These are phyloP conservation scores for Percina caprodes DNA, from an alignment of 2,113 vertebrate species.

Conservation along the genomic window DNA sequence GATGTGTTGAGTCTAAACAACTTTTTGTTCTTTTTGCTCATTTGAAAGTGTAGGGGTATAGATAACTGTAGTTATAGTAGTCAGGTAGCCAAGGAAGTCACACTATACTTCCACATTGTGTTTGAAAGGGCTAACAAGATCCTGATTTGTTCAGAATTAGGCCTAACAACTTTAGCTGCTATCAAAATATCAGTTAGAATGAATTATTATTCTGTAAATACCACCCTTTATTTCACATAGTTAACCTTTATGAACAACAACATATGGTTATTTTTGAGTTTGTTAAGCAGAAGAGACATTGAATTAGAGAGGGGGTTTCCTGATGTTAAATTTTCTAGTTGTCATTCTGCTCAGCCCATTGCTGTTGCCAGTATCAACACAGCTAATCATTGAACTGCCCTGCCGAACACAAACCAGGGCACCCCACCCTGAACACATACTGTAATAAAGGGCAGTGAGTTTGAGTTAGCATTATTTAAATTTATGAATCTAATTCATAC, in stretches of 20 bases:
- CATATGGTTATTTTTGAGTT: conserved; percentile 10
- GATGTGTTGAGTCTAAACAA: background rate
- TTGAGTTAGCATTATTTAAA: conserved; percentile 9
- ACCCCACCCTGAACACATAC: conserved; percentile 17
- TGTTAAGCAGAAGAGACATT: conserved; percentile 25
- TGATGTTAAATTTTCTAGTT: conserved; percentile 50
- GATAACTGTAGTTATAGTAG: background rate
- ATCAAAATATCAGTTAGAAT: background rate
- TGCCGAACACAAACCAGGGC: conserved; percentile 20
- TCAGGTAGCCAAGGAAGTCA: background rate
- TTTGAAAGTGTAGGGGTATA: background rate
- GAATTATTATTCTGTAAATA: background rate
- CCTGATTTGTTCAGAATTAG: background rate
- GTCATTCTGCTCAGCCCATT: conserved; percentile 56
- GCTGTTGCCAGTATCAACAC: conserved; percentile 57
- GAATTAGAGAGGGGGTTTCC: conserved; percentile 70
- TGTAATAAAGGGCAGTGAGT: background rate
- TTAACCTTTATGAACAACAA: conserved; percentile 11
- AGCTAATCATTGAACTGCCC: conserved; percentile 59
- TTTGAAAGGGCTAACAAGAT: background rate
- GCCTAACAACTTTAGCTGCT: background rate
- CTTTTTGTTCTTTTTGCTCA: background rate
- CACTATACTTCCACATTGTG: background rate
- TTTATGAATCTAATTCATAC: background rate
- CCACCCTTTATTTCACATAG: background rate